Percentiles rank a stretch among this genome's conserved stretches.
phyloP scores from a whole-genome alignment of 2,797 vertebrate genomes.

The Tokudaia tokunoshimensis region DNA sequence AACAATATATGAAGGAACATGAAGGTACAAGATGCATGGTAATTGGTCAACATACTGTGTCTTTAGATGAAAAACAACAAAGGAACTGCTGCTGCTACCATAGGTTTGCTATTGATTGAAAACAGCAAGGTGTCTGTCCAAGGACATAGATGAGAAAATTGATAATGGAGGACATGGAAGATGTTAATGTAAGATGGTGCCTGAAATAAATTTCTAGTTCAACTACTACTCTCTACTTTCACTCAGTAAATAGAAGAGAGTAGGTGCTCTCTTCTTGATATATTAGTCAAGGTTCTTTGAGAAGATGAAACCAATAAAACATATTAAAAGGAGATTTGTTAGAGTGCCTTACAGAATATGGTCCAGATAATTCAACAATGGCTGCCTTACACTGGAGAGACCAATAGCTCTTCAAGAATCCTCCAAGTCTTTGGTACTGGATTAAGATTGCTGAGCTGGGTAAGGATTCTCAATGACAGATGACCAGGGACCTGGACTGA shows the following conservation, averaged over 20 bases:
- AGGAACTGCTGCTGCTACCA: too few species aligned
- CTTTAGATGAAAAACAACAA: neutral
- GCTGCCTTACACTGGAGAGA: neutral
- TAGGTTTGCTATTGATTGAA: neutral
- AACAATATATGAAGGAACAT: neutral
- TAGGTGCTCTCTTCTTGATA: neutral
- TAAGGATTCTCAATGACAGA: neutral
- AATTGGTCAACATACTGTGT: neutral
- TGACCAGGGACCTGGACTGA: neutral
- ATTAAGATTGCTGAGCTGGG: too few species aligned
- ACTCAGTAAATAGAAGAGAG: neutral
- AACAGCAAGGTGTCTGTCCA: neutral
- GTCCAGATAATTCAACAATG: neutral
- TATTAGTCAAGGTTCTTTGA: neutral
- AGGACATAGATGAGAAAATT: neutral
- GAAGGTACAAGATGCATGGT: neutral
- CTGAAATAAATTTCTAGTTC: neutral
- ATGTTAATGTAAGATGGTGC: neutral
- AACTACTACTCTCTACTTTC: neutral
- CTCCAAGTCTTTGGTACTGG: neutral
- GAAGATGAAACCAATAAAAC: neutral
- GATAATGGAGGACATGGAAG: neutral
- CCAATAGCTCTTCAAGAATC: neutral
- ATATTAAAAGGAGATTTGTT: neutral
- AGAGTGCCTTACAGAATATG: neutral